Base-by-base conservation (phyloP, 2,113 vertebrate genomes). In the Cephalopholis sonnerati region DNA sequence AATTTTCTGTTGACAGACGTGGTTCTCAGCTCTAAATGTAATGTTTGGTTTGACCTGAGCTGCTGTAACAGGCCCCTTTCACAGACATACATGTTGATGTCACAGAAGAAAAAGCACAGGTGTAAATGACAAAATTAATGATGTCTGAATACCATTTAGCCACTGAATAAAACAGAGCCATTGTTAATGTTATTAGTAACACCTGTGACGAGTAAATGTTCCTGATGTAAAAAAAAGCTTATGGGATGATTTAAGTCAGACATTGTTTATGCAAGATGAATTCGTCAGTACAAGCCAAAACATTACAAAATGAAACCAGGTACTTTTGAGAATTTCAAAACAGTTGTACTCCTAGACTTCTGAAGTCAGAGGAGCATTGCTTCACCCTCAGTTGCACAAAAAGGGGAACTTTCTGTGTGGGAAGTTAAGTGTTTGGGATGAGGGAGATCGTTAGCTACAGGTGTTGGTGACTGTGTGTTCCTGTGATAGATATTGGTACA, bases 271-370 rank as follows among this genome's bases (percentile, higher is more conserved):
- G 24, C 17, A 69, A 25, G 50, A 32, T 36, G 4, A 58, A 53
- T 29, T 7, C 50, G 63, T 74, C 46, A 41, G 8, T 36, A 63
- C 13, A 4, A 5, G 48, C 1, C 18, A 27, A 4, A 50, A 24
- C 29, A 8, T 6, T 22, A 9, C 6, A 41, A 8, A 64, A 29
- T 71, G 1, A 63, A 51, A 70, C 64, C 2, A 22, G 58, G 70
- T 76, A 61, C 74, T 79, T 77, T 82, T 84, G 27, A 72, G n/a
- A 15, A 76, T 84, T 84, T 62, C 57, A 54, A 73, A 83, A 81
- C 6, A 7, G 17, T 13, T 66, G 25, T 61, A 18, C 2, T 61
- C 10, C 70, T 61, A 36, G 15, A 81, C 25, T 22, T 41, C 13
- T 5, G 8, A 69, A 65, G 29, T 41, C 27, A 77, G 67, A 71